phyloP scores from a whole-genome alignment of 1,140 invertebrate species.

The Leptinotarsa undecemlineata region DNA sequence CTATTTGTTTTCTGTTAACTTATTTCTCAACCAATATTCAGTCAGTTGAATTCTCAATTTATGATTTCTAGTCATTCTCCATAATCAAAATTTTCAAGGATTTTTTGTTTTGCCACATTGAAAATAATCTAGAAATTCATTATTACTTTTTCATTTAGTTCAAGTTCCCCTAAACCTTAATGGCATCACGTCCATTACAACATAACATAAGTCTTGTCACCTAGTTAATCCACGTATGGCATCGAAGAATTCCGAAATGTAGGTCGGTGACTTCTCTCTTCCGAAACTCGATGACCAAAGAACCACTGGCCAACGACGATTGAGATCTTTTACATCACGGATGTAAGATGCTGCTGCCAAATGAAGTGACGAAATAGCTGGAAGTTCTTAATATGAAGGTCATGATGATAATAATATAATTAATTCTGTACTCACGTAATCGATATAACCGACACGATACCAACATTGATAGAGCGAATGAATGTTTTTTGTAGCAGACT shows the following conservation, averaged over 20 bases:
- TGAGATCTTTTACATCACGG: neutral
- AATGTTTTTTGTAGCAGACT: too few species aligned
- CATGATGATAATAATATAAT: neutral
- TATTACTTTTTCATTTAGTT: too few species aligned
- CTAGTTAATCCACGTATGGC: constrained; percentile 1
- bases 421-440: neutral
- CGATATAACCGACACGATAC: neutral
- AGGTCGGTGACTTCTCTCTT: neutral
- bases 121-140: too few species aligned
- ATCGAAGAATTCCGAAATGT: constrained; percentile 7
- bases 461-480: too few species aligned
- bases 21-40: too few species aligned
- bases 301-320: neutral
- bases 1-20: too few species aligned
- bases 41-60: too few species aligned
- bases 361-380: neutral
- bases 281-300: neutral
- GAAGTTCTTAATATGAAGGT: neutral
- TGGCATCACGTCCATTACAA: neutral
- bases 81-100: too few species aligned
- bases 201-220: neutral
- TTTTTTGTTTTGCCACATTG: too few species aligned
- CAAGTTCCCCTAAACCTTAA: too few species aligned
- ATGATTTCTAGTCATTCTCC: too few species aligned
- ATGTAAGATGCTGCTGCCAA: neutral